Base-by-base conservation (phyloP, 2,888 invertebrate genomes). In the Dermolepida albohirtum region DNA sequence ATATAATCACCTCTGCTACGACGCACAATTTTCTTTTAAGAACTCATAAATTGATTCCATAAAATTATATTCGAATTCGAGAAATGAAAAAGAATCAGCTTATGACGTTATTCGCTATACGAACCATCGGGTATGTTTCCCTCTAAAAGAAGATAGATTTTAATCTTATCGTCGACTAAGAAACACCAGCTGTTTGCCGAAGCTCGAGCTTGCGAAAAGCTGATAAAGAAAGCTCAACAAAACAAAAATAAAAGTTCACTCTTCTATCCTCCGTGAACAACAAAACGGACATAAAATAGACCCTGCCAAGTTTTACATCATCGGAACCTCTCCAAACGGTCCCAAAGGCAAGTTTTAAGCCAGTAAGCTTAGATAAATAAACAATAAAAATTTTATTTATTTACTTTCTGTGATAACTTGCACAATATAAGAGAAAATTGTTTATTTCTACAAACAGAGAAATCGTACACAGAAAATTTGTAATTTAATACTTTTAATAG, bases 131-230 rank as follows among this genome's bases (percentile, higher is more conserved):
- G 14, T 14, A 14, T 8, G 51, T 52, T 52, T 34, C 17, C 0
- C 12, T 43, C 22, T 22, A 22, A 40, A 41, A 41, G 17, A 41
- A 41, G 40, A 40, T 16, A 54, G 54, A 55, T 41, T 55, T 55
- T 55, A 55, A 55, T 55, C 55, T 55, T 55, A 55, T 55, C 55
- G 55, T 41, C 41, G n/a, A 41, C 34, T 41, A 41, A 41, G 41
- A 55, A 55, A 22, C 55, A 12, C 55, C 55, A 55, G 55, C 55
- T 55, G 55, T 55, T 55, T 55, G 55, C 55, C 41, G 22, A 22
- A 12, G 55, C 43, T 55, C 22, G 40, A 7, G 22, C 55, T 55
- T 55, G 55, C 55, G 55, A 39, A 41, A 55, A 55, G 27, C 55
- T 55, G 55, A 55, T 55, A 55, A 55, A 55, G 41, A 27, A 55